Conservation (phyloP, 92 coral and sea anemone genomes). For the Porites cylindrica region DNA sequence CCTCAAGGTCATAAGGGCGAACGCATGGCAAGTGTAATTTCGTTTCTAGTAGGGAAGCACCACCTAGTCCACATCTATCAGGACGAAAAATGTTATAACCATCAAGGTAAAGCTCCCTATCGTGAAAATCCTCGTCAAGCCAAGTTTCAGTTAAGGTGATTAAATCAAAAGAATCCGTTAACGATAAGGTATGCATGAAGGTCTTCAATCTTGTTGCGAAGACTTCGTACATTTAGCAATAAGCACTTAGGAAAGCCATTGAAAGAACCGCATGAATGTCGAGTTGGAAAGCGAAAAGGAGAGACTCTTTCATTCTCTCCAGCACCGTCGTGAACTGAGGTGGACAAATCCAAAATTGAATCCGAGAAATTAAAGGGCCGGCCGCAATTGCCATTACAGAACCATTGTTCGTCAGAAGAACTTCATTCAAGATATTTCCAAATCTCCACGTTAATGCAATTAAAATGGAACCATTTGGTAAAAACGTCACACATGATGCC, state of each 20-base stretch:
- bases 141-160: constrained; percentile 19
- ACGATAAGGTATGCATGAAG: background rate
- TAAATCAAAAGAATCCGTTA: constrained; percentile 12
- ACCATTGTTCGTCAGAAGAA: constrained; percentile 8
- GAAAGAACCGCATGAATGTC: no score
- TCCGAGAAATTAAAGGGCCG: constrained; percentile 40
- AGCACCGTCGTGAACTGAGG: background rate
- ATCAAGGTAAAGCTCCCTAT: constrained; percentile 41
- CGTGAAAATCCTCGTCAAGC: constrained; percentile 24
- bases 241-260: constrained; percentile 14
- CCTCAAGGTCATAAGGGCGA: background rate
- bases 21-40: constrained; percentile 42
- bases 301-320: background rate
- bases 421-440: constrained; percentile 5
- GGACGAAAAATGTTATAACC: constrained; percentile 43
- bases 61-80: constrained; percentile 25
- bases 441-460: constrained; percentile 31
- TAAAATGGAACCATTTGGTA: constrained; percentile 32
- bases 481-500: constrained; percentile 46
- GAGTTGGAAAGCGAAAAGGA: background rate
- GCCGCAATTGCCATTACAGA: constrained; percentile 17
- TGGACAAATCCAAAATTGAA: constrained; percentile 26
- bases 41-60: constrained; percentile 36
- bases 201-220: constrained; percentile 23
- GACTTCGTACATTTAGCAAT: constrained; percentile 26